Evolutionary conservation across 2,113 vertebrate genomes (phyloP), one percentile per base, ranked within the genome.

Genomic region (Bubo bubo): DNA sequence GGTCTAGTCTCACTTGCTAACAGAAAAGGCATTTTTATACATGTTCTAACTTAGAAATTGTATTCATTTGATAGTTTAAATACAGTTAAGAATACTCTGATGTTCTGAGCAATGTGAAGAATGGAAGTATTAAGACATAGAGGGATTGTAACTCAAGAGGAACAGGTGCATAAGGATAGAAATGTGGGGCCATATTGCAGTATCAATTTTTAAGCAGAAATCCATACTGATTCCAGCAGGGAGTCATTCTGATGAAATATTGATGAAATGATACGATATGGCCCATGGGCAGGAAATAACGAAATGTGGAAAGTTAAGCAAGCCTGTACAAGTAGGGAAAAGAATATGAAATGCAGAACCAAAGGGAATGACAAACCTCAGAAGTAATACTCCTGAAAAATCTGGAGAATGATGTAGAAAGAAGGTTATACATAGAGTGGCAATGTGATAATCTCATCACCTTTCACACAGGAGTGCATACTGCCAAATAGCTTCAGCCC

Each of bases 181-280:
- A 93, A 73, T 39, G 32, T 16, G 43, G 34, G 35, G 67, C 58
- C 84, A 75, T 90, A 88, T 90, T 94, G 91, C 4, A 3, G 23
- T 58, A 94, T 94, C 41, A 94, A 85, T 97, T 95, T 97, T 95
- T 96, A 91, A 97, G 79, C 77, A 93, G 91, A 79, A 86, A 91
- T 82, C 91, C 37, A 7, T 82, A 62, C n/a, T 76, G 81, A 66
- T 94, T 94, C 79, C 87, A 67, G 87, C 3, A 64, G 77, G 86
- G 86, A 90, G 45, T 80, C 39, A 9, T 94, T 94, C 91, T 73
- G 58, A 41, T 97, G 73, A 95, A 97, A 97, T 97, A 97, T 96
- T 96, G 84, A 97, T 96, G 88, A 79, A 52, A 75, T 68, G 0
- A 79, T 91, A 76, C 59, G 73, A 81, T 95, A 85, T 23, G 49